Conservation (phyloP, 1,140 invertebrate genomes). For the Drosophila nebulosa region DNA sequence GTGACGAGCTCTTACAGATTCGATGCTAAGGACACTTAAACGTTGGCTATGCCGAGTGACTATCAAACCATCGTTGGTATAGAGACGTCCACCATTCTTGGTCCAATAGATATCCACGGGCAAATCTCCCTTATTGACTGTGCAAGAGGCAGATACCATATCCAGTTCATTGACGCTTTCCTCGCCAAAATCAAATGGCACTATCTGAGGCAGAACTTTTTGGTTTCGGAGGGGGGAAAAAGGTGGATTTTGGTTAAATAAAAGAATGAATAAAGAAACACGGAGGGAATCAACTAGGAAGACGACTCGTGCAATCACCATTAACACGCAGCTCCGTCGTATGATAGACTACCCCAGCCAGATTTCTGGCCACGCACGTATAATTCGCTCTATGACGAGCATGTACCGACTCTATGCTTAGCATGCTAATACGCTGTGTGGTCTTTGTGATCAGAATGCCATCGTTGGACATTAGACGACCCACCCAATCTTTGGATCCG, state of each 20-base stretch:
- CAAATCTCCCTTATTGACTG: slow-evolving; percentile 92
- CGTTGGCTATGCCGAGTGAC: slow-evolving; percentile 85
- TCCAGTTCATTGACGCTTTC: slow-evolving; percentile 87
- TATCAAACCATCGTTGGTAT: slow-evolving; percentile 81
- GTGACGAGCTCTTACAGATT: slow-evolving; percentile 84
- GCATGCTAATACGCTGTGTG: slow-evolving; percentile 85
- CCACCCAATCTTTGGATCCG: slow-evolving; percentile 65
- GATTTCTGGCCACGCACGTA: slow-evolving; percentile 88
- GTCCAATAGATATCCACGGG: slow-evolving; percentile 90
- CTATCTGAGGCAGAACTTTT: slow-evolving; percentile 44
- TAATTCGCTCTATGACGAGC: slow-evolving; percentile 86
- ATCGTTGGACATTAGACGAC: slow-evolving; percentile 73
- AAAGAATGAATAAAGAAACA: slow-evolving; percentile 7
- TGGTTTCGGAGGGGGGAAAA: neutral
- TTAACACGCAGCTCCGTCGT: slow-evolving; percentile 86
- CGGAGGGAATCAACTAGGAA: slow-evolving; percentile 8
- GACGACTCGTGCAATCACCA: slow-evolving; percentile 81
- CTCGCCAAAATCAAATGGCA: slow-evolving; percentile 85
- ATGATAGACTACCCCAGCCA: slow-evolving; percentile 87
- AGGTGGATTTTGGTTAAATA: slow-evolving; percentile 19
- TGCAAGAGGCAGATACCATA: slow-evolving; percentile 87
- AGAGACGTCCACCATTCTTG: slow-evolving; percentile 78
- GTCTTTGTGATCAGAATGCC: slow-evolving; percentile 84
- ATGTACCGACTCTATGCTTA: slow-evolving; percentile 86
- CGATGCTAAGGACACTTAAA: slow-evolving; percentile 86